Evolutionary conservation across 2,797 vertebrate species (phyloP).

Genomic region (Sarcophilus harrisii): DNA sequence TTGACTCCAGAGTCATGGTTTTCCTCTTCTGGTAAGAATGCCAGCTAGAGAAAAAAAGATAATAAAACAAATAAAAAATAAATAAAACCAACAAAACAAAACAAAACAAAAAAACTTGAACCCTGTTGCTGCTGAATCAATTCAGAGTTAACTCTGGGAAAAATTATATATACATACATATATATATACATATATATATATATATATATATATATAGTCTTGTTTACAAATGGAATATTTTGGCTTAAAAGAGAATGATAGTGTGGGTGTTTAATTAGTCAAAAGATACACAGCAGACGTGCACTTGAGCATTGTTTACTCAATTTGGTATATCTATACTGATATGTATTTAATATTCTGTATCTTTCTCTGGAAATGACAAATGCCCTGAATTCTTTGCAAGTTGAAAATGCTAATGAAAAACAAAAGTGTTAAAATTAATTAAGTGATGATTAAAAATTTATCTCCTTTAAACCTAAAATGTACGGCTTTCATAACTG

Average conservation of each 20-base stretch:
- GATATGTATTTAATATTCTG: constrained; percentile 72
- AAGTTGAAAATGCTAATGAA: constrained; percentile 77
- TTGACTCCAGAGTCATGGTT: not conserved
- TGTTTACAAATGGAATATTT: constrained; percentile 79
- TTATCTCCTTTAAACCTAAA: constrained; percentile 77
- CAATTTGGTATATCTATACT: constrained; percentile 63
- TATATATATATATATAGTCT: constrained; percentile 51
- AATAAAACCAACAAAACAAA: not conserved
- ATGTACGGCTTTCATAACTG: constrained; percentile 69
- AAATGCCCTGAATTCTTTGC: constrained; percentile 76
- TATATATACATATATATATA: constrained; percentile 6
- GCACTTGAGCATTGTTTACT: constrained; percentile 54
- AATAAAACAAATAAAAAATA: constrained; percentile 30
- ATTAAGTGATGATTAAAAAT: constrained; percentile 80
- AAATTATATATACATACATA: too few relatives aligned
- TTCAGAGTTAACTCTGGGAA: constrained; percentile 56
- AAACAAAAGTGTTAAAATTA: constrained; percentile 70
- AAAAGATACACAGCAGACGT: constrained; percentile 18
- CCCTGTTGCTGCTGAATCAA: constrained; percentile 20
- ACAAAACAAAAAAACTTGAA: not conserved
- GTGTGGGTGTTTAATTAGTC: constrained; percentile 74
- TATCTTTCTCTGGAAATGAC: constrained; percentile 79
- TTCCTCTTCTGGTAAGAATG: constrained; percentile 9
- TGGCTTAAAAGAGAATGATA: constrained; percentile 65
- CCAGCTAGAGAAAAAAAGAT: constrained; percentile 10